Evolutionary conservation across 2,888 invertebrate genomes (phyloP).

Genomic region (Halocaridina rubra): DNA sequence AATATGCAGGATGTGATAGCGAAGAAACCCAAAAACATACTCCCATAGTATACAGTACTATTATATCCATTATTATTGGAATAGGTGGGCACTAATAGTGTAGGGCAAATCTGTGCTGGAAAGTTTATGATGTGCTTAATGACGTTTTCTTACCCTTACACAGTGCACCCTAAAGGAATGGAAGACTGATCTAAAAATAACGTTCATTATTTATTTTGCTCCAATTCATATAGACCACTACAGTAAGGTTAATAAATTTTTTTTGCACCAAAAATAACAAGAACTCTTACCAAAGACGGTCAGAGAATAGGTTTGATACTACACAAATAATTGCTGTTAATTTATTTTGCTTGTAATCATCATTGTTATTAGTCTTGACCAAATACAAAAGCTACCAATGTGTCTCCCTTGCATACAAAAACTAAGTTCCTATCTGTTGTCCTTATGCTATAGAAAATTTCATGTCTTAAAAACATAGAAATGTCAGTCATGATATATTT

Average conservation of each 20-base stretch:
- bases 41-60: too few relatives aligned
- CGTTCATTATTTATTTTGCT: background rate
- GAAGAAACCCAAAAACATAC: too few relatives aligned
- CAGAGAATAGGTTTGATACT: conserved; percentile 38
- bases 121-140: too few relatives aligned
- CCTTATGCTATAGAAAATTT: conserved; percentile 34
- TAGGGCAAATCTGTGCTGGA: too few relatives aligned
- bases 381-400: conserved; percentile 53
- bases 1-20: too few relatives aligned
- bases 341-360: conserved; percentile 19
- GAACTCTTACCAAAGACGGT: background rate
- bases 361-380: conserved; percentile 34
- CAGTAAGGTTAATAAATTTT: background rate
- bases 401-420: conserved; percentile 26
- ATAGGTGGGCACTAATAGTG: too few relatives aligned
- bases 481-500: background rate
- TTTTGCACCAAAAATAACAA: background rate
- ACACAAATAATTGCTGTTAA: conserved; percentile 31
- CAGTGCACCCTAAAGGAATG: background rate
- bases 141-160: too few relatives aligned
- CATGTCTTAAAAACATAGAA: conserved; percentile 17
- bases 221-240: background rate
- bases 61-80: too few relatives aligned
- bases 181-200: background rate
- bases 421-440: conserved; percentile 39